These are phyloP conservation scores for Syrista parreyssii DNA, from an alignment of 2,888 invertebrate genomes.

Conservation along the genomic window DNA sequence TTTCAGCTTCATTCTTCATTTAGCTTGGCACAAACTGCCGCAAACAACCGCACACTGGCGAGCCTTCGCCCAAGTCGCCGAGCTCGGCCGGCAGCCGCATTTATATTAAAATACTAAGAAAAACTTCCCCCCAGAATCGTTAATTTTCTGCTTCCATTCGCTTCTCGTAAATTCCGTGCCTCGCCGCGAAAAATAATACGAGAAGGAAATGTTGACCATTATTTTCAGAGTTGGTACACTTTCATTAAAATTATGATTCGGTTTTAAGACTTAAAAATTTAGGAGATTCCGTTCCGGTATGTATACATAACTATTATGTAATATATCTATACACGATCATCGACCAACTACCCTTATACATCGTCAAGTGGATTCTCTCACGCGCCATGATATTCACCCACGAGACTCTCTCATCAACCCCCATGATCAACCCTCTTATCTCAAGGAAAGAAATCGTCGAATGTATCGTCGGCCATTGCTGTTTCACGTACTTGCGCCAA, in stretches of 20 bases:
- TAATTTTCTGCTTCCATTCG: conserved; percentile 67
- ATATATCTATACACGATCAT: neutral
- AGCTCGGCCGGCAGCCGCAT: conserved; percentile 57
- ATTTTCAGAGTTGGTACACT: conserved; percentile 54
- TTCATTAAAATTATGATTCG: conserved; percentile 55
- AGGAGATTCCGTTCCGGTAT: neutral
- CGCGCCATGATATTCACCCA: neutral
- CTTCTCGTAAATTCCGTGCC: conserved; percentile 61
- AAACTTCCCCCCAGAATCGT: conserved; percentile 64
- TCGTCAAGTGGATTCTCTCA: neutral
- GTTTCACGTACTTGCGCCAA: neutral
- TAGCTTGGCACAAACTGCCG: conserved; percentile 66
- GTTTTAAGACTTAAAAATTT: conserved; percentile 7
- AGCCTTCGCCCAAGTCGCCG: conserved; percentile 39
- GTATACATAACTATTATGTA: neutral
- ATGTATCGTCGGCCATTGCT: neutral
- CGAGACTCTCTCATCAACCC: neutral
- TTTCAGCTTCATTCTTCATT: conserved; percentile 67
- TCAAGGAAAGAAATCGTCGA: neutral
- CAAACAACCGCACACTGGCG: conserved; percentile 59
- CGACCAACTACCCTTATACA: neutral
- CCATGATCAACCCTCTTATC: neutral
- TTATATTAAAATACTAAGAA: conserved; percentile 67
- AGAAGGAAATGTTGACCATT: conserved; percentile 66
- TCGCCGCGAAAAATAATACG: conserved; percentile 62